Percentiles rank a stretch among this genome's conserved stretches.
phyloP scores from a whole-genome alignment of 2,888 invertebrate species.

The Taphrorychus bicolor region DNA sequence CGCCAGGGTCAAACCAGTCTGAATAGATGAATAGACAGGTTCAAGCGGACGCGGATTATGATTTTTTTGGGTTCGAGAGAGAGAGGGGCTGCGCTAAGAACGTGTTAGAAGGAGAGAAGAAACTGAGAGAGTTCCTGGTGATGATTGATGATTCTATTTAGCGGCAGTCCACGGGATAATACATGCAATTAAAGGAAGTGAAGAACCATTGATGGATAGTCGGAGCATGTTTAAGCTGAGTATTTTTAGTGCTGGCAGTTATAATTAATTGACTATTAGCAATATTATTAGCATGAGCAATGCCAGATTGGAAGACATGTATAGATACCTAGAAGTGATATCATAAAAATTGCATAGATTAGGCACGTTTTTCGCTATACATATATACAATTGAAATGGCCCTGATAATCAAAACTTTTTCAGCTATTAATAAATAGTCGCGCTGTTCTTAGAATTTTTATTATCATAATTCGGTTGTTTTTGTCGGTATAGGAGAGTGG shows the following conservation, averaged over 20 bases:
- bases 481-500: constrained; percentile 16
- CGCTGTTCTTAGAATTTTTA: constrained; percentile 31
- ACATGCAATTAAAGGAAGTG: not conserved
- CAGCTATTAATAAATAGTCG: constrained; percentile 4
- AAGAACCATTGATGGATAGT: not conserved
- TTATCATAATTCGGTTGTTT: constrained; percentile 29
- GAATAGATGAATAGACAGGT: constrained; percentile 37
- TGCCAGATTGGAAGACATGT: not conserved
- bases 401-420: not conserved
- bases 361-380: not conserved
- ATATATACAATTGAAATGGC: not conserved
- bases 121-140: not conserved
- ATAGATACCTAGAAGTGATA: too few species aligned
- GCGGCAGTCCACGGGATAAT: not conserved
- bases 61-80: not conserved
- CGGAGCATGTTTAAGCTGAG: not conserved
- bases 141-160: not conserved
- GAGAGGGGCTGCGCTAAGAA: not conserved
- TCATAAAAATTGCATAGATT: not conserved
- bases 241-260: not conserved
- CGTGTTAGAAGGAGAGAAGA: not conserved
- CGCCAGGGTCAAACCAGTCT: constrained; percentile 27
- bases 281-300: not conserved
- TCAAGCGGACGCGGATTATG: constrained; percentile 10
- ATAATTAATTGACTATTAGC: not conserved